phyloP scores from a whole-genome alignment of 2,113 vertebrate genomes.

The Guaruba guarouba region DNA sequence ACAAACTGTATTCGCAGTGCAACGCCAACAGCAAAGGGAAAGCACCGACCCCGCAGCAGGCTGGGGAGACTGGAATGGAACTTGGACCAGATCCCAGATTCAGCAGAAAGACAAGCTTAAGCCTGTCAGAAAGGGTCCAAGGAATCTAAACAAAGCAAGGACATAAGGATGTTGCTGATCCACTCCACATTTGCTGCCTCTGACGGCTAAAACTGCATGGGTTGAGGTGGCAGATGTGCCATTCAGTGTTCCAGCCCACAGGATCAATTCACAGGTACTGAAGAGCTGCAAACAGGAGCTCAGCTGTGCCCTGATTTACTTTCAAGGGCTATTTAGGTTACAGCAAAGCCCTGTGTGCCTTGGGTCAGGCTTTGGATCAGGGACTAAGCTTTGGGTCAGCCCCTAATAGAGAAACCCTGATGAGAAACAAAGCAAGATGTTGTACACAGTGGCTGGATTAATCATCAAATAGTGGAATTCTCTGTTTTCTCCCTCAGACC shows the following conservation, averaged over 20 bases:
- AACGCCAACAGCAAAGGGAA: background rate
- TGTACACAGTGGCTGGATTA: background rate
- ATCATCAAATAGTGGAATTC: background rate
- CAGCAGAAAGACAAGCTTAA: background rate
- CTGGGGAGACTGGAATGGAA: background rate
- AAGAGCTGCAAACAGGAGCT: background rate
- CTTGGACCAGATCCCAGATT: background rate
- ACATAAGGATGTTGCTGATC: background rate
- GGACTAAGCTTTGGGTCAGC: background rate
- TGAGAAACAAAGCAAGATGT: background rate
- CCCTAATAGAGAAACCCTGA: background rate
- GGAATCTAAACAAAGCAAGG: background rate
- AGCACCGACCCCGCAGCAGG: background rate
- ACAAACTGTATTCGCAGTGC: background rate
- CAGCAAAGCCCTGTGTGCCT: background rate
- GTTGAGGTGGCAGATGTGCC: background rate
- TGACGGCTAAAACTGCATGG: background rate
- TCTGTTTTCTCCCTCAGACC: background rate
- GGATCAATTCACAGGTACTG: accelerated
- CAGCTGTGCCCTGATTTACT: background rate
- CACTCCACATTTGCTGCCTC: background rate
- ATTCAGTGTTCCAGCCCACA: accelerated
- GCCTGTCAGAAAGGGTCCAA: background rate
- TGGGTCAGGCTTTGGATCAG: background rate
- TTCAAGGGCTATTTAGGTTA: background rate